These are phyloP conservation scores for Globodera rostochiensis DNA, from an alignment of 1,140 invertebrate species.

Conservation along the genomic window DNA sequence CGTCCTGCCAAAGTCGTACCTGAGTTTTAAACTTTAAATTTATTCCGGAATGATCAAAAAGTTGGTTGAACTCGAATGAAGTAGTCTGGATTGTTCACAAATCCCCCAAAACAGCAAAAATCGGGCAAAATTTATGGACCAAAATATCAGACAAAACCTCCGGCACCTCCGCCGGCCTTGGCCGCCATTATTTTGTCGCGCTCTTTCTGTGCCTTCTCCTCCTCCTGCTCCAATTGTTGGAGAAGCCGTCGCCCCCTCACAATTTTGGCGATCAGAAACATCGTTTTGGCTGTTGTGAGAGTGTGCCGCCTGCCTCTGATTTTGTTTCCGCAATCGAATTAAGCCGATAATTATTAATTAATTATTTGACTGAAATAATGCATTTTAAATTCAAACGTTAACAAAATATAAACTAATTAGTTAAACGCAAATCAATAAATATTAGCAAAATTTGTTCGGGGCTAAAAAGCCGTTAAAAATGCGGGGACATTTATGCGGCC, in stretches of 20 bases:
- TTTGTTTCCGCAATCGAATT: not conserved
- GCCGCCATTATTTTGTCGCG: constrained; percentile 26
- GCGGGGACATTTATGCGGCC: too few species aligned
- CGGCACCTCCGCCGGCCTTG: constrained; percentile 13
- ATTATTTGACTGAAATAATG: too few species aligned
- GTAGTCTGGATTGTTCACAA: not conserved
- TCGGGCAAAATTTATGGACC: not conserved
- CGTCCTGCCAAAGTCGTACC: not conserved
- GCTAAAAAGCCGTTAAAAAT: too few species aligned
- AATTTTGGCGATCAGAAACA: constrained; percentile 54
- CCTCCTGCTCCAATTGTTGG: constrained; percentile 52
- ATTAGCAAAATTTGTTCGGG: too few species aligned
- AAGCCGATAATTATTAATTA: not conserved
- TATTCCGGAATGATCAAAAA: not conserved
- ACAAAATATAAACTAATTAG: too few species aligned
- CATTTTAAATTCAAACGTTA: too few species aligned
- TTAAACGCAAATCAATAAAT: too few species aligned
- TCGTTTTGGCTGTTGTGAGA: not conserved
- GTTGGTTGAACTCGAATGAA: not conserved
- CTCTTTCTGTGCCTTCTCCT: constrained; percentile 46
- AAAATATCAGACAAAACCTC: constrained; percentile 9
- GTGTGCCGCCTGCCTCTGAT: too few species aligned
- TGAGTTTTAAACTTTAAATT: not conserved
- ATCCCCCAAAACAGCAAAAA: not conserved
- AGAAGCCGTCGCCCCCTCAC: constrained; percentile 50